Percentiles rank a stretch among this genome's conserved stretches.
phyloP scores from a whole-genome alignment of 2,797 vertebrate genomes.

The Rallus crepitans region DNA sequence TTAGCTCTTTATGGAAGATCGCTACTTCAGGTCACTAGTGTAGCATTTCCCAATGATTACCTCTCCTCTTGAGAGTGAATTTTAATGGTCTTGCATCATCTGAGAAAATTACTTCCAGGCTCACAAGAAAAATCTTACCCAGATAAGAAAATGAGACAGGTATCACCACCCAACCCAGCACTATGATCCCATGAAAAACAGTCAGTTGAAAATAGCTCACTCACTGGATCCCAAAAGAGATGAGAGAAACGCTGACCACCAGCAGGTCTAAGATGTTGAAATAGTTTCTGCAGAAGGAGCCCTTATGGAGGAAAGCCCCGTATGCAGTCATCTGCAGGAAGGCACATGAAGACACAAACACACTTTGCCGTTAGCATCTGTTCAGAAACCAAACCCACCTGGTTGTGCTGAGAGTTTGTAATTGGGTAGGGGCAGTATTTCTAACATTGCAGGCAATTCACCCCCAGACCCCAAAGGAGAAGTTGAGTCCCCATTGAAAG shows the following conservation, averaged over 20 bases:
- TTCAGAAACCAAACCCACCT: background rate
- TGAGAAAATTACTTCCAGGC: background rate
- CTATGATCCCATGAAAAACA: fast-evolving
- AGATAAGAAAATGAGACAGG: background rate
- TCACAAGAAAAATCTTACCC: background rate
- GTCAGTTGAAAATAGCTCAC: slow-evolving; percentile 68
- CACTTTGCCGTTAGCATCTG: slow-evolving; percentile 40
- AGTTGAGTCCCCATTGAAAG: slow-evolving; percentile 28
- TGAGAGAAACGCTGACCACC: slow-evolving; percentile 99
- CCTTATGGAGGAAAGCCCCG: slow-evolving; percentile 97
- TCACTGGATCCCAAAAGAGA: slow-evolving; percentile 99
- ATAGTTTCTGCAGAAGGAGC: slow-evolving; percentile 98
- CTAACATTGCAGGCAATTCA: slow-evolving; percentile 3
- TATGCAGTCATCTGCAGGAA: slow-evolving; percentile 95
- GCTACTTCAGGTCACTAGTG: background rate
- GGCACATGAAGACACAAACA: slow-evolving; percentile 42
- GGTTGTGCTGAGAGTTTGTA: background rate
- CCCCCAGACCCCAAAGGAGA: slow-evolving; percentile 28
- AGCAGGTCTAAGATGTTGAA: slow-evolving; percentile 99
- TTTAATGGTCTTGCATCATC: background rate
- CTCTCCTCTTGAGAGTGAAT: background rate
- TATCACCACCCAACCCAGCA: background rate
- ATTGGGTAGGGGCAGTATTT: background rate
- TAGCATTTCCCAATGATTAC: background rate
- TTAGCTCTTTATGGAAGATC: background rate